These are phyloP conservation scores for Gymnoscelis rufifasciata DNA, from an alignment of 2,888 invertebrate genomes.

Conservation along the genomic window DNA sequence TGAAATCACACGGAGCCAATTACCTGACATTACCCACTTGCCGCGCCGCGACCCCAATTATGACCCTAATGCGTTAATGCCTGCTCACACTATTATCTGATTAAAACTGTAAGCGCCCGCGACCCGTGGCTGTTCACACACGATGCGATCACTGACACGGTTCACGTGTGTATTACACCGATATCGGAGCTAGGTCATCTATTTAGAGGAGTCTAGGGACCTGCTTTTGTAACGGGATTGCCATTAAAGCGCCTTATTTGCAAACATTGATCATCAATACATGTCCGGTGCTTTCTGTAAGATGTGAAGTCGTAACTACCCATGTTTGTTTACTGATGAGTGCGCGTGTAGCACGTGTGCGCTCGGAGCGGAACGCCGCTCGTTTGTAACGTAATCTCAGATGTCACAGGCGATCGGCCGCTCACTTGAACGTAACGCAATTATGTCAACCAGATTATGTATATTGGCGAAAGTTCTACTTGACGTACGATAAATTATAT, in stretches of 20 bases:
- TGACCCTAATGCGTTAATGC: slow-evolving; percentile 44
- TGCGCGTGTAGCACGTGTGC: too few relatives aligned
- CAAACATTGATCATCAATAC: too few relatives aligned
- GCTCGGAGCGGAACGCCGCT: slow-evolving; percentile 6
- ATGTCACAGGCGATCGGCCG: slow-evolving; percentile 12
- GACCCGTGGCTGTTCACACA: too few relatives aligned
- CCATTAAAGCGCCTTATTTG: too few relatives aligned
- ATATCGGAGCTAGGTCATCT: not conserved
- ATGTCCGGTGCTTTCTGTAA: too few relatives aligned
- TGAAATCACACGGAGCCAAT: slow-evolving; percentile 50
- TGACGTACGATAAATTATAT: not conserved
- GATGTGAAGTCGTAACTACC: too few relatives aligned
- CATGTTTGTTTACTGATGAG: too few relatives aligned
- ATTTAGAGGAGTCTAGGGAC: too few relatives aligned
- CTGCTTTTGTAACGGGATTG: too few relatives aligned
- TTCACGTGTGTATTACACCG: not conserved
- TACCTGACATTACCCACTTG: slow-evolving; percentile 50
- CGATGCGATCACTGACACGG: not conserved
- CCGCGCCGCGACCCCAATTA: slow-evolving; percentile 40
- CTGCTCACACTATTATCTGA: slow-evolving; percentile 27
- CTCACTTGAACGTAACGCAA: not conserved
- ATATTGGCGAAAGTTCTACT: not conserved
- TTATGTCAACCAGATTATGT: too few relatives aligned
- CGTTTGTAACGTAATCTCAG: slow-evolving; percentile 21
- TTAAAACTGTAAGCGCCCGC: slow-evolving; percentile 19